Evolutionary conservation across 2,888 invertebrate genomes (phyloP), one percentile per base, ranked within the genome.

Genomic region (Cantharis nigra): DNA sequence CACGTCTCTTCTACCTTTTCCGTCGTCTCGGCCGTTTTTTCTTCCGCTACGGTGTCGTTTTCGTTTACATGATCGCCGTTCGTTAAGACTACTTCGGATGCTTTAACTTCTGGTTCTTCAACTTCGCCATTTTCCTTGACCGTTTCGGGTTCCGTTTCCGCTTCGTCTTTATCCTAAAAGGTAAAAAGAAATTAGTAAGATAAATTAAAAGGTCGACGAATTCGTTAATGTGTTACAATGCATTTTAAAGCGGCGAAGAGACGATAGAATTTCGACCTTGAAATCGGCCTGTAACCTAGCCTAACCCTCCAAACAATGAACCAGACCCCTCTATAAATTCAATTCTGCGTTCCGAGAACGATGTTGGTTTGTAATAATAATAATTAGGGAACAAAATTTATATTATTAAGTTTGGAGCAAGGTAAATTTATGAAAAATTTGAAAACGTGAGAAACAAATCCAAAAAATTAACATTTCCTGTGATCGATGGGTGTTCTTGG

Each of bases 31-130:
- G 75, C 23, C 14, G 80, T 74, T 81, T 83, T 80, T 82, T 85
- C 85, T 18, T 81, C 86, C 78, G 89, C 89, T 75, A 85, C 87
- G 33, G 16, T 69, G 16, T 82, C 77, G 14, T 83, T 80, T 78
- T 91, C 91, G 79, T 87, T 87, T 63, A 89, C 88, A 69, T 91
- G 64, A 87, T 89, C 79, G 84, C 85, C 87, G 86, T 89, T 80
- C 64, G 82, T 78, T 67, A 78, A 81, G 69, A 81, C 82, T 33
- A 80, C 83, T 78, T 87, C 87, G n/a, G 87, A 85, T 63, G 86
- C 84, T 82, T 89, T 86, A 10, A 82, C 83, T 69, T 84, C 84
- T 80, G 87, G 86, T 1, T 83, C 76, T 79, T 87, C 88, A 11
- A 87, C 83, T 16, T 87, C 84, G 64, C 88, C 88, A 80, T 88